Base-by-base conservation (phyloP, 2,113 vertebrate species). In the Percopsis transmontana region DNA sequence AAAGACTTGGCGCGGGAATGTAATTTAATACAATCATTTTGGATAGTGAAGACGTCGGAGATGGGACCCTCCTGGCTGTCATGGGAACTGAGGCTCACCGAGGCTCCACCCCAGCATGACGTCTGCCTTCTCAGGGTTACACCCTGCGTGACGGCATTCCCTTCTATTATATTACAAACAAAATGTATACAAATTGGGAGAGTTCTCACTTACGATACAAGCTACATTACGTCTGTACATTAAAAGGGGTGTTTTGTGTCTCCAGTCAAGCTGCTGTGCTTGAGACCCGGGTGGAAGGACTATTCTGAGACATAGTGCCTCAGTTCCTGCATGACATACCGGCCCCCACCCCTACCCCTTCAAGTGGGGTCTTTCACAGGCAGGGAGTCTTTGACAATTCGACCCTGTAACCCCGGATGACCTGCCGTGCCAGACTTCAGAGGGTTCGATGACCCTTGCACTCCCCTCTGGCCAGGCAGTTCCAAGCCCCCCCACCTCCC, bases 361-460 rank as follows among this genome's bases (percentile, higher is more conserved):
- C 27, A 33, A 33, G 27, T 23, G 15, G n/a, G 64, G 62, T 76
- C 47, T 53, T 54, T 10, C 40, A 61, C 18, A 72, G 54, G 24
- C 53, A 51, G 52, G 24, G 69, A 72, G 65, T 76, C 48, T 74
- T 72, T 70, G 56, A 58, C 79, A 56, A 44, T 77, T 80, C 67
- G 63, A 76, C 62, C 58, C 1, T 10, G 23, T 68, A 70, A 77
- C 80, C 76, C 44, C 1, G 11, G 33, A 66, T 73, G 70, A 85
- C 77, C 82, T 64, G 53, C 58, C 47, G 60, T n/a, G 50, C 19
- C 53, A 51, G 73, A 64, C 61, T 76, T 85, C 61, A 77, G 72
- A 68, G 65, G 53, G 16, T 54, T n/a, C 19, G 10, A 63, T 14
- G 45, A 13, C 70, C 70, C 27, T 3, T 6, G 56, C 68, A 65